phyloP scores from a whole-genome alignment of 2,888 invertebrate genomes.

The Temnothorax unifasciatus region DNA sequence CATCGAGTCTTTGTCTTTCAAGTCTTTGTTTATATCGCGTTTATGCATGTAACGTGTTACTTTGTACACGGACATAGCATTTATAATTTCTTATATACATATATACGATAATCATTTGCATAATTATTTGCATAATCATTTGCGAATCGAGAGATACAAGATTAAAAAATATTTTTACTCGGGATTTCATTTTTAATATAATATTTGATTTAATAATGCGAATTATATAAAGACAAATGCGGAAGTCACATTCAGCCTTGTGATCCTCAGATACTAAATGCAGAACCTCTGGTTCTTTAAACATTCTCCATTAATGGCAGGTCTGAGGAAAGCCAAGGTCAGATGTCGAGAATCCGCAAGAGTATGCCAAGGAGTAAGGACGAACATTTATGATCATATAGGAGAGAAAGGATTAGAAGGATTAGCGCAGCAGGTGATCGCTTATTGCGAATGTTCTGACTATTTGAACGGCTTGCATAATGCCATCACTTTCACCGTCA shows the following conservation, averaged over 20 bases:
- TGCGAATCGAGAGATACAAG: not conserved
- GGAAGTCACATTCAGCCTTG: slow-evolving; percentile 1
- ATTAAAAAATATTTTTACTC: not conserved
- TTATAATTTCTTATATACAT: slow-evolving; percentile 7
- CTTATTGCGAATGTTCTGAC: slow-evolving; percentile 50
- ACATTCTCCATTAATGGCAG: slow-evolving; percentile 26
- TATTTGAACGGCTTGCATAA: not conserved
- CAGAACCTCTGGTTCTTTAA: slow-evolving; percentile 10
- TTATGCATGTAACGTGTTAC: not conserved
- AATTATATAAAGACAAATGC: not conserved
- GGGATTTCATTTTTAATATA: not conserved
- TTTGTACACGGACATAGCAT: not conserved
- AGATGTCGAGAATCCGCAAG: slow-evolving; percentile 34
- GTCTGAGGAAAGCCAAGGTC: slow-evolving; percentile 21
- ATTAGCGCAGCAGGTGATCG: slow-evolving; percentile 66
- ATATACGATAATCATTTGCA: not conserved
- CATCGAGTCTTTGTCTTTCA: not conserved
- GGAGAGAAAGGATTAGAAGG: slow-evolving; percentile 61
- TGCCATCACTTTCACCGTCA: slow-evolving; percentile 26
- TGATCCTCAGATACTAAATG: not conserved
- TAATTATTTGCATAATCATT: too few relatives aligned
- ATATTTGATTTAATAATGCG: not conserved
- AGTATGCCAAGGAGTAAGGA: slow-evolving; percentile 48
- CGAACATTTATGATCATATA: slow-evolving; percentile 60
- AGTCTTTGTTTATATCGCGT: not conserved